Base-by-base conservation (phyloP, 2,888 invertebrate species). In the Heteromyza rotundicornis region DNA sequence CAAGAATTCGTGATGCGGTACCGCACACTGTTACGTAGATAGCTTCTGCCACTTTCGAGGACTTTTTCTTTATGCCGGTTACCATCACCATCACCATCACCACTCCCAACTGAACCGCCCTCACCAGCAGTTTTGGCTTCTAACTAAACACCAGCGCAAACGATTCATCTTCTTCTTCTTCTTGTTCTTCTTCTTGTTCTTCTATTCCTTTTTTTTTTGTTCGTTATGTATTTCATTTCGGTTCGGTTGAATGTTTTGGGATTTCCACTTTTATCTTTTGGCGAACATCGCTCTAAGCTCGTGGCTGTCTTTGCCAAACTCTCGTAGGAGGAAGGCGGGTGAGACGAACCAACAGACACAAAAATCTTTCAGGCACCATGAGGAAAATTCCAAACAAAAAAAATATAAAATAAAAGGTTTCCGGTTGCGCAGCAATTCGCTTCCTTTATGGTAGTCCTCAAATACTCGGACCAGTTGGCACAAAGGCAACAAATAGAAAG, bases 341-440 rank as follows among this genome's bases (percentile, higher is more conserved):
- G n/a, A n/a, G 14, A n/a, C 14, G 8, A n/a, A 40, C 8, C 3
- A 3, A n/a, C 16, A 54, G n/a, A 35, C 35, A 54, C 23, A 24
- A 24, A 23, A n/a, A n/a, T n/a, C 40, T 40, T 40, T 40, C 10
- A 40, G 40, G 40, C n/a, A 40, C 14, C 14, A 52, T 27, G 54
- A 20, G 14, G n/a, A 54, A 14, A 19, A 27, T 27, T 5, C 10
- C 10, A n/a, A 27, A 27, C 27, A 27, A 27, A 5, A 27, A 27
- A 27, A 27, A 27, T 10, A 27, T n/a, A 27, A 59, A 57, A 59
- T 56, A 58, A 60, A 76, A 72, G 71, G 78, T 75, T 78, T 77
- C 75, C 75, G 77, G 78, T 75, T 74, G 74, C 47, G 52, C 52
- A 75, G 70, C 66, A 65, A 70, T 57, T 58, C 36, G 23, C 47